These are phyloP conservation scores for Bilobella aurantiaca DNA, from an alignment of 1,140 invertebrate genomes.

Conservation along the genomic window DNA sequence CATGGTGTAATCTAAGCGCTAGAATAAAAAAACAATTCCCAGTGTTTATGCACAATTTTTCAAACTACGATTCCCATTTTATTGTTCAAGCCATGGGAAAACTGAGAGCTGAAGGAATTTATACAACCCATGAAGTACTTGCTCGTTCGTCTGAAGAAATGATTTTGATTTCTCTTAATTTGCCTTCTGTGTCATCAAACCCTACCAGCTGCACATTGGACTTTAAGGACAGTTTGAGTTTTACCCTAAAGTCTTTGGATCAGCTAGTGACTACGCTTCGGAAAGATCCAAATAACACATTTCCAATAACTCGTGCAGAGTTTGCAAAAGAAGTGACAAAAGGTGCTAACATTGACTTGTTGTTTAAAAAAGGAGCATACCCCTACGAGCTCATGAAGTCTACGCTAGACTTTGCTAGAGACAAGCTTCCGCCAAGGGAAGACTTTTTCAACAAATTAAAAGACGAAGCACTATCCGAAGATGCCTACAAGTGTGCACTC, in stretches of 20 bases:
- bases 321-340: constrained; percentile 6
- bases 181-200: too few relatives aligned
- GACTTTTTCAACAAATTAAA: neutral
- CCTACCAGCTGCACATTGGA: neutral
- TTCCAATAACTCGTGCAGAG: constrained; percentile 5
- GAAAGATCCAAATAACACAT: neutral
- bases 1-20: constrained; percentile 1
- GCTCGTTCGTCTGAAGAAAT: neutral
- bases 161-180: too few relatives aligned
- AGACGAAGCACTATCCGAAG: neutral
- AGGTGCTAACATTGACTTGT: neutral
- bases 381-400: neutral
- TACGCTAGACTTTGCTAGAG: neutral
- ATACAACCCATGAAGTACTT: neutral
- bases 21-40: neutral
- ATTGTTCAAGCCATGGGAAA: neutral
- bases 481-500: constrained; percentile 4
- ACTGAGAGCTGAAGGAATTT: neutral
- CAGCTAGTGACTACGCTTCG: neutral
- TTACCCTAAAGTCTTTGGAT: constrained; percentile 6
- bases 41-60: constrained; percentile 11
- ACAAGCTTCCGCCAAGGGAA: neutral
- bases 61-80: constrained; percentile 5
- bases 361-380: constrained; percentile 10
- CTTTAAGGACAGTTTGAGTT: constrained; percentile 7